These are phyloP conservation scores for Schizothorax lantsangensis DNA, from an alignment of 2,797 vertebrate genomes.

Conservation along the genomic window DNA sequence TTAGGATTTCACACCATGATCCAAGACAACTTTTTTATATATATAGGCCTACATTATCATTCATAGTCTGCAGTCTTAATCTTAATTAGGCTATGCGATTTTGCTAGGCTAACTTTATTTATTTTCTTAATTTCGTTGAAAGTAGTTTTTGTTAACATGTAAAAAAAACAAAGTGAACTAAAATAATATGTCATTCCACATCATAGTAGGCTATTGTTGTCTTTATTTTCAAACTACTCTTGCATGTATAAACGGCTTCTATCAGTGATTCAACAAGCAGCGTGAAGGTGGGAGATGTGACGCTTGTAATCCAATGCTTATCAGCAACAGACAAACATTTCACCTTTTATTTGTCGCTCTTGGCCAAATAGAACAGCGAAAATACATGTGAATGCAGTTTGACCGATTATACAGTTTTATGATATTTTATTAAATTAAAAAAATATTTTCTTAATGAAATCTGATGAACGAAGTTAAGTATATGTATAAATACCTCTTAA, in stretches of 20 bases:
- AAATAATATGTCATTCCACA: not conserved
- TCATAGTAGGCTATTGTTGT: not conserved
- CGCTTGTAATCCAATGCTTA: conserved; percentile 55
- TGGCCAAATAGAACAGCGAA: not conserved
- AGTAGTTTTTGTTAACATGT: not conserved
- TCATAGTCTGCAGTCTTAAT: not conserved
- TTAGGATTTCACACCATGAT: not conserved
- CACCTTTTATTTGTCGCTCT: conserved; percentile 47
- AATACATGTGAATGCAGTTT: not conserved
- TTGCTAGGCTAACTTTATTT: not conserved
- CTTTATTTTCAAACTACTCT: not conserved
- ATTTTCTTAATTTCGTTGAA: not conserved
- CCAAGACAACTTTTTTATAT: too few relatives aligned
- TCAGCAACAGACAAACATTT: conserved; percentile 60
- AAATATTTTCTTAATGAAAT: not conserved
- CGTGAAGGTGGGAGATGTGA: conserved; percentile 51
- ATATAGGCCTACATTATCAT: not conserved
- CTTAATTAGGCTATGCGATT: not conserved
- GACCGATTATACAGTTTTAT: not conserved
- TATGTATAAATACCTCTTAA: not conserved
- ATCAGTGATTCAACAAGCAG: conserved; percentile 1
- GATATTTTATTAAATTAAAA: not conserved
- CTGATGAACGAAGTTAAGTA: not conserved
- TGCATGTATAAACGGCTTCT: not conserved
- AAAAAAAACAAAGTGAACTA: not conserved